Evolutionary conservation across 2,888 invertebrate species (phyloP).

Genomic region (Idaea dimidiata): DNA sequence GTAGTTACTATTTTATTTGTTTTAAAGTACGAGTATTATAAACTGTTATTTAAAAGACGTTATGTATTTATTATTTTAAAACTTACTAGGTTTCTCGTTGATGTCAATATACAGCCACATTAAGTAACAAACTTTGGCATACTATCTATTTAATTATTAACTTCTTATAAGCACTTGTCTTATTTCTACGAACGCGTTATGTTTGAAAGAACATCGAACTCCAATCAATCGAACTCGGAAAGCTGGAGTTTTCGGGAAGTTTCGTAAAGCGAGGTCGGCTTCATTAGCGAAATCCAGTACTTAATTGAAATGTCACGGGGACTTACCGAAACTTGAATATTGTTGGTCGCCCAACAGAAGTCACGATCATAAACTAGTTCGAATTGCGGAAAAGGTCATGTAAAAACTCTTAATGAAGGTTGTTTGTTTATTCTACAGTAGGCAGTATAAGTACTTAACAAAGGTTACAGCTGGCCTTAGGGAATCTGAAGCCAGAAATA

Average conservation of each 20-base stretch:
- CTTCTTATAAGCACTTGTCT: background rate
- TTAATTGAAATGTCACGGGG: constrained; percentile 66
- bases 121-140: background rate
- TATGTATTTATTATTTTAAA: too few relatives aligned
- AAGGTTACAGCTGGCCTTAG: background rate
- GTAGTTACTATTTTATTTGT: too few relatives aligned
- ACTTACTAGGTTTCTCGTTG: too few relatives aligned
- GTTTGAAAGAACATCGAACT: constrained; percentile 28
- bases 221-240: constrained; percentile 49
- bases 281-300: constrained; percentile 58
- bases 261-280: constrained; percentile 41
- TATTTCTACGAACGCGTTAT: constrained; percentile 4
- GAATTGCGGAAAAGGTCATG: background rate
- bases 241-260: constrained; percentile 52
- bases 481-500: background rate
- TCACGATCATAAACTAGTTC: constrained; percentile 7
- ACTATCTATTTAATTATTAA: background rate
- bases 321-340: constrained; percentile 38
- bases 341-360: constrained; percentile 23
- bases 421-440: background rate
- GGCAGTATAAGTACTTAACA: background rate
- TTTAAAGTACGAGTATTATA: too few relatives aligned
- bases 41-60: too few relatives aligned
- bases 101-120: too few relatives aligned
- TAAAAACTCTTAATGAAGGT: background rate